phyloP scores from a whole-genome alignment of 2,888 invertebrate species.

The Apamea sordens region DNA sequence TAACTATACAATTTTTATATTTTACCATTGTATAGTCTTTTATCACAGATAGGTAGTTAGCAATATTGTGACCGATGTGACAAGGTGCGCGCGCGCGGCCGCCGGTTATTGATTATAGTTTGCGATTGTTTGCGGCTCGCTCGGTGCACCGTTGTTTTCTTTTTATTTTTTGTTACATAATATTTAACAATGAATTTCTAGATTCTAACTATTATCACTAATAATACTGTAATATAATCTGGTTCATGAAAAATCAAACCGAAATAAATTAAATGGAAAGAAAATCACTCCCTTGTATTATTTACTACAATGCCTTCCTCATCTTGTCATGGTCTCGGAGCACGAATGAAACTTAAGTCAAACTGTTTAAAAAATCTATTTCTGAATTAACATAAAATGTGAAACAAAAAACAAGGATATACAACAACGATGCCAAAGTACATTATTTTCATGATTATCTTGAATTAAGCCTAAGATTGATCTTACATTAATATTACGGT shows the following conservation, averaged over 20 bases:
- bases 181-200: constrained; percentile 90
- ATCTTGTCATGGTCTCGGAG: constrained; percentile 2
- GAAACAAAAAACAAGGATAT: constrained; percentile 69
- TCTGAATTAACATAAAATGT: constrained; percentile 72
- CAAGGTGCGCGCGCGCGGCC: constrained; percentile 72
- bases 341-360: constrained; percentile 63
- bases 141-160: constrained; percentile 86
- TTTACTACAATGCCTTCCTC: constrained; percentile 32
- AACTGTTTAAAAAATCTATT: constrained; percentile 75
- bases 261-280: constrained; percentile 89
- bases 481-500: constrained; percentile 63
- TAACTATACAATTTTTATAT: constrained; percentile 89
- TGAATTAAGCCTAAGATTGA: constrained; percentile 60
- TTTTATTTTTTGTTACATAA: constrained; percentile 88
- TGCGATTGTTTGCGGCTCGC: constrained; percentile 78
- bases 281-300: constrained; percentile 73
- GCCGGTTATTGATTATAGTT: constrained; percentile 75
- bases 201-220: constrained; percentile 90
- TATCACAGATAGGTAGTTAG: constrained; percentile 87
- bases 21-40: constrained; percentile 90
- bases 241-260: constrained; percentile 90
- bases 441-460: constrained; percentile 52
- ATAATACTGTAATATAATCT: constrained; percentile 91
- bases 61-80: constrained; percentile 82
- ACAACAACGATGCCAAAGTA: constrained; percentile 68